Conservation (phyloP, 1,140 invertebrate genomes). For the Ceratosolen fusciceps region DNA sequence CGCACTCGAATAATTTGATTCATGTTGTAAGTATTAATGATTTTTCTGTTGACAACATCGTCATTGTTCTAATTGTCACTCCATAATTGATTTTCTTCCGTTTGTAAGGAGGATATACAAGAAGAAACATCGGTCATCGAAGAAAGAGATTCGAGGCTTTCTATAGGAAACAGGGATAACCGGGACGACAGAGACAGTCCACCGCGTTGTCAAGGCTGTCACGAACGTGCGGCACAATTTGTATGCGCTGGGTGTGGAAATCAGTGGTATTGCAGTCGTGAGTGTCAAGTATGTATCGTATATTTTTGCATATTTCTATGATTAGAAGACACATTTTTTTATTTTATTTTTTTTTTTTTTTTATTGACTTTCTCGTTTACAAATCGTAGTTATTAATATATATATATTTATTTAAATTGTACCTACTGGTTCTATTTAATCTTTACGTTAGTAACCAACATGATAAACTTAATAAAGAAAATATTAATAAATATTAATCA, state of each 20-base stretch:
- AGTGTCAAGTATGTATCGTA: constrained; percentile 89
- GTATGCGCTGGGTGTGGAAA: constrained; percentile 89
- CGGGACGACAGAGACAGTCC: constrained; percentile 68
- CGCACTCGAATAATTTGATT: constrained; percentile 64
- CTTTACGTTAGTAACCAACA: too few relatives aligned
- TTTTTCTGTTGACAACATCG: background rate
- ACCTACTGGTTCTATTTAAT: too few relatives aligned
- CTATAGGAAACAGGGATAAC: constrained; percentile 59
- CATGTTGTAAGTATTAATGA: constrained; percentile 62
- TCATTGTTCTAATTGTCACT: too few relatives aligned
- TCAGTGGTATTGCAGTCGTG: constrained; percentile 91
- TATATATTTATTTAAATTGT: too few relatives aligned
- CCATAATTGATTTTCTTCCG: constrained; percentile 33
- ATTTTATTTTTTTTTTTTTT: too few relatives aligned
- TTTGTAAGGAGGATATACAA: constrained; percentile 73
- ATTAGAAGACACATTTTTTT: too few relatives aligned
- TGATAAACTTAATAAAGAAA: too few relatives aligned
- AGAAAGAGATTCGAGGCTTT: constrained; percentile 72
- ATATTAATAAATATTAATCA: too few relatives aligned
- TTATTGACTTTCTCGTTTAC: too few relatives aligned
- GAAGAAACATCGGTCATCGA: constrained; percentile 78
- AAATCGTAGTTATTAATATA: too few relatives aligned
- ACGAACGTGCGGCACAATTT: constrained; percentile 83
- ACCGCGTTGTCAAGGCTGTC: constrained; percentile 83
- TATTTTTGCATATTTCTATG: too few relatives aligned